Conservation (phyloP, 2,797 vertebrate species). For the Labroides dimidiatus region DNA sequence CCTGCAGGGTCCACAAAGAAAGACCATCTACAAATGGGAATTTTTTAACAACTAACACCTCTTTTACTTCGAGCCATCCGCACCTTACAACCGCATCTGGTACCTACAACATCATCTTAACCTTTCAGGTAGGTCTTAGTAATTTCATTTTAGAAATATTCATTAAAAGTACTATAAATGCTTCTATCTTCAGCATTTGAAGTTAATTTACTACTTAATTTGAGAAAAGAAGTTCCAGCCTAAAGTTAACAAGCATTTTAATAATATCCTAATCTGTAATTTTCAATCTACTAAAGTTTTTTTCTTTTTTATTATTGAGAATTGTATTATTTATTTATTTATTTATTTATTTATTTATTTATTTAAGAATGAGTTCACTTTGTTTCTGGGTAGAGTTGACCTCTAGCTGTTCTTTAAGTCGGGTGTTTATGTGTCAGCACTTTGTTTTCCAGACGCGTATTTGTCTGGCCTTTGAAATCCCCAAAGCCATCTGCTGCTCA, state of each 20-base stretch:
- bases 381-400: background rate
- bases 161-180: background rate
- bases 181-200: too few species aligned
- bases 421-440: background rate
- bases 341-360: too few species aligned
- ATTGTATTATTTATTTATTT: too few species aligned
- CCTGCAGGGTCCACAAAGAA: slow-evolving; percentile 18
- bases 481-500: slow-evolving; percentile 60
- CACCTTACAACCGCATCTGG: slow-evolving; percentile 55
- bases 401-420: background rate
- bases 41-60: slow-evolving; percentile 33
- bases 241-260: too few species aligned
- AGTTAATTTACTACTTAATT: too few species aligned
- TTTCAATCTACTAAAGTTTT: too few species aligned
- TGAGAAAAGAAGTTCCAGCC: too few species aligned
- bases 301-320: too few species aligned
- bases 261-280: too few species aligned
- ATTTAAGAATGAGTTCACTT: background rate
- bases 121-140: slow-evolving; percentile 59
- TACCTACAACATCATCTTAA: slow-evolving; percentile 37
- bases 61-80: slow-evolving; percentile 62
- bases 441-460: slow-evolving; percentile 21
- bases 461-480: slow-evolving; percentile 58
- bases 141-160: background rate
- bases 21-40: slow-evolving; percentile 79